Evolutionary conservation across 2,797 vertebrate genomes (phyloP).

Genomic region (Pseudocheirus occidentalis): DNA sequence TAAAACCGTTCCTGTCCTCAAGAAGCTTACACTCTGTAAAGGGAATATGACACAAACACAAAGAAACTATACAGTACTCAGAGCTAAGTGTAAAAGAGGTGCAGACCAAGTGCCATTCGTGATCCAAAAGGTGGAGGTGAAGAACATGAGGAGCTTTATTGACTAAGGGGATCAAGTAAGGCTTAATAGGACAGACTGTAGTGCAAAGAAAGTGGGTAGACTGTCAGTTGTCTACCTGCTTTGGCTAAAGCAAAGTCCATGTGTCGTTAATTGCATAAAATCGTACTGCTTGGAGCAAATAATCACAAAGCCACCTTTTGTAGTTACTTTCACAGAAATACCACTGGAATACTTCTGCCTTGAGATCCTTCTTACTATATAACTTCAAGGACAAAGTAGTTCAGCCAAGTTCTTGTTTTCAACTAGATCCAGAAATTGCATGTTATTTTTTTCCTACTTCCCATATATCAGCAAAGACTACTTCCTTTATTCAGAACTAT

Average conservation of each 20-base stretch:
- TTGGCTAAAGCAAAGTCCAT: neutral
- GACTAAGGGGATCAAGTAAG: neutral
- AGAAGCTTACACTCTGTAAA: neutral
- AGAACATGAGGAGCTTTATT: neutral
- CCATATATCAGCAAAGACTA: slow-evolving; percentile 60
- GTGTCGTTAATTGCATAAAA: neutral
- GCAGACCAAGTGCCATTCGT: neutral
- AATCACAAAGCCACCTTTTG: neutral
- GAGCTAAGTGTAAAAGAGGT: neutral
- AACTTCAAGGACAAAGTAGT: slow-evolving; percentile 62
- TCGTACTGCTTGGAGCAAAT: slow-evolving; percentile 5
- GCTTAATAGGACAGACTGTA: neutral
- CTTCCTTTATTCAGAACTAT: slow-evolving; percentile 52
- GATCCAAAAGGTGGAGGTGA: neutral
- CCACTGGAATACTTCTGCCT: slow-evolving; percentile 4
- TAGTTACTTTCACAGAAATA: slow-evolving; percentile 36
- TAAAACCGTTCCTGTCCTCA: neutral
- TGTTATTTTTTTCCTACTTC: slow-evolving; percentile 54
- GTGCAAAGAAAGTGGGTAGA: neutral
- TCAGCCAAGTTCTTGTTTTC: slow-evolving; percentile 38
- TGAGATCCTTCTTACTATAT: slow-evolving; percentile 21
- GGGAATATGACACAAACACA: neutral
- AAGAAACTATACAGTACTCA: neutral
- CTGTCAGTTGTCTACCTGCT: neutral
- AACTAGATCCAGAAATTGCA: slow-evolving; percentile 53